Base-by-base conservation (phyloP, 2,113 vertebrate species). In the Dromaius novaehollandiae region DNA sequence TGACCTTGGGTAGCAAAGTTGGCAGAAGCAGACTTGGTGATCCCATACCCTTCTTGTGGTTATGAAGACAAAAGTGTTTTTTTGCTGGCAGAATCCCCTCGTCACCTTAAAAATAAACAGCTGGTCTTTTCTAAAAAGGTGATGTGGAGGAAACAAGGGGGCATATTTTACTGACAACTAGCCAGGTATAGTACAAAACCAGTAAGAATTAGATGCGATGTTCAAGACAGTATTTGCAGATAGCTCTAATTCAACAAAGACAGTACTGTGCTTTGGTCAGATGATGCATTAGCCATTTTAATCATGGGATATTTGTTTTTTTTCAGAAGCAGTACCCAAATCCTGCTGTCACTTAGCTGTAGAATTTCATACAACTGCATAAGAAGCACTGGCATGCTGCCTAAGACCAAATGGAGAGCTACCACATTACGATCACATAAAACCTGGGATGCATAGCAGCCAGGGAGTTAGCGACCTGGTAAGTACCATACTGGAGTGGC, bases 321-420 rank as follows among this genome's bases (percentile, higher is more conserved):
- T 69, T 87, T 76, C 55, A 61, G 44, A 92, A 88, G 48, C 46
- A 93, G 51, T 69, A 34, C 5, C 32, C 38, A 90, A 86, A 64
- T 30, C 5, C 36, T 81, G 60, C 50, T 87, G 53, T 63, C 19
- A 68, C 0, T 7, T 48, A 34, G 20, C 46, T 86, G 32, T 30
- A 78, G 64, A 71, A 96, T 76, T 91, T 55, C 32, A 38, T 51
- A n/a, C 9, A 77, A 66, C 6, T 0, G 0, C 40, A 71, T 0
- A 1, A 48, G 55, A 93, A 76, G 22, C 55, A 74, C 0, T 50
- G 55, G 18, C 40, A 63, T 0, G 1, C 18, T 68, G 38, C 51
- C 66, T 38, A 66, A 80, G n/a, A 48, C 24, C 60, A 79, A 77
- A 44, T 22, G 28, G 36, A 81, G 50, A 75, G 19, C 17, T 70